These are phyloP conservation scores for Eurois occulta DNA, from an alignment of 2,888 invertebrate species.

Conservation along the genomic window DNA sequence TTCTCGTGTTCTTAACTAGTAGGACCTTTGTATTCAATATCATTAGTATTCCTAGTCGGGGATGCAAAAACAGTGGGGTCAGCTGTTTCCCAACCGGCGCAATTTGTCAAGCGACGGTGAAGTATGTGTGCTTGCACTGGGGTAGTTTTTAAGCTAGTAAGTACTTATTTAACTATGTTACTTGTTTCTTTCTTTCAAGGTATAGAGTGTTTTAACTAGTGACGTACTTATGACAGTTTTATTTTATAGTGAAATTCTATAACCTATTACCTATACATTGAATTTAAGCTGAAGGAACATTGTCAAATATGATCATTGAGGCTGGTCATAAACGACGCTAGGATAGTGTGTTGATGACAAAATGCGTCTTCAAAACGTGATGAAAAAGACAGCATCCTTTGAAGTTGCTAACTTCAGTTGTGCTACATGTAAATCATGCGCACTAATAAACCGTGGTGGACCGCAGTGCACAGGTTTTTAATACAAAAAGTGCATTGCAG, in stretches of 20 bases:
- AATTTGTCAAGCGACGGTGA: conserved; percentile 58
- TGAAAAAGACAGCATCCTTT: background rate
- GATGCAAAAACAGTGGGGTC: conserved; percentile 58
- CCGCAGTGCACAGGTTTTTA: background rate
- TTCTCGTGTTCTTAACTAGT: conserved; percentile 14
- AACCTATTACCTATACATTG: background rate
- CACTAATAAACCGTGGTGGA: background rate
- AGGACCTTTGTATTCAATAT: conserved; percentile 42
- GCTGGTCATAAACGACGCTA: background rate
- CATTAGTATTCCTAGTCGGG: conserved; percentile 45
- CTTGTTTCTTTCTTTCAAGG: conserved; percentile 12
- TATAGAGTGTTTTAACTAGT: background rate
- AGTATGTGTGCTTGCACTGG: conserved; percentile 50
- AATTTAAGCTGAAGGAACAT: background rate
- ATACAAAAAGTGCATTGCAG: background rate
- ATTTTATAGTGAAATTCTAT: background rate
- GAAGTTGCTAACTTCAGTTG: background rate
- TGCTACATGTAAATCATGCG: background rate
- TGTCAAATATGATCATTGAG: background rate
- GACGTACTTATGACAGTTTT: background rate
- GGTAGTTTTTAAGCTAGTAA: conserved; percentile 41
- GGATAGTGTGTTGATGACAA: background rate
- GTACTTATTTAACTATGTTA: conserved; percentile 24
- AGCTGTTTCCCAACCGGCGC: conserved; percentile 55
- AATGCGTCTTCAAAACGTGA: background rate